These are phyloP conservation scores for Cantharis rustica DNA, from an alignment of 2,888 invertebrate genomes.

Conservation along the genomic window DNA sequence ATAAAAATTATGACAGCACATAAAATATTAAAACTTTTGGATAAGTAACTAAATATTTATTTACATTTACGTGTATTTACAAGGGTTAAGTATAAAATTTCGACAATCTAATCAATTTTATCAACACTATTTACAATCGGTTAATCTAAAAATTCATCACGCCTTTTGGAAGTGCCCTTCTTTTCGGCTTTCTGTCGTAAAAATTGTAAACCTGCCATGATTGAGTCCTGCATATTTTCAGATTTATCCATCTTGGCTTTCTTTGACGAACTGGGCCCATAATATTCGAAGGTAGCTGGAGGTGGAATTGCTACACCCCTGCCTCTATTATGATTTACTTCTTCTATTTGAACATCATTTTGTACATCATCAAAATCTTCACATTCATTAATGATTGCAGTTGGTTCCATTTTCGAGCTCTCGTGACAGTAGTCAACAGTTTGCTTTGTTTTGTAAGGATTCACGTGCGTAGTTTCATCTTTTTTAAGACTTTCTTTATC, in stretches of 20 bases:
- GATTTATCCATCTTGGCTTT: constrained; percentile 37
- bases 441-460: constrained; percentile 12
- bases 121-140: background rate
- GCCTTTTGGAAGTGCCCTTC: constrained; percentile 36
- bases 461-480: background rate
- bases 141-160: constrained; percentile 35
- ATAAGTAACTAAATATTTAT: background rate
- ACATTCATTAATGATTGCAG: constrained; percentile 41
- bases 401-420: constrained; percentile 24
- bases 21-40: background rate
- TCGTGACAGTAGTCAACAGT: background rate
- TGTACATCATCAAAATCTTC: constrained; percentile 36
- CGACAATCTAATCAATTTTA: background rate
- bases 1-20: background rate
- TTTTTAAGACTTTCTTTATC: constrained; percentile 13
- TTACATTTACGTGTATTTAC: background rate
- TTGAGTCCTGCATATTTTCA: constrained; percentile 57
- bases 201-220: constrained; percentile 61
- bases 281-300: constrained; percentile 69
- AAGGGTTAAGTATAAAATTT: background rate
- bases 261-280: constrained; percentile 56
- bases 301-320: constrained; percentile 65
- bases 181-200: constrained; percentile 61
- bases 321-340: constrained; percentile 28
- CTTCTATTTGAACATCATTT: constrained; percentile 18